Percentiles rank a stretch among this genome's conserved stretches.
phyloP scores from a whole-genome alignment of 2,797 vertebrate species.

The Poecilia gillii region DNA sequence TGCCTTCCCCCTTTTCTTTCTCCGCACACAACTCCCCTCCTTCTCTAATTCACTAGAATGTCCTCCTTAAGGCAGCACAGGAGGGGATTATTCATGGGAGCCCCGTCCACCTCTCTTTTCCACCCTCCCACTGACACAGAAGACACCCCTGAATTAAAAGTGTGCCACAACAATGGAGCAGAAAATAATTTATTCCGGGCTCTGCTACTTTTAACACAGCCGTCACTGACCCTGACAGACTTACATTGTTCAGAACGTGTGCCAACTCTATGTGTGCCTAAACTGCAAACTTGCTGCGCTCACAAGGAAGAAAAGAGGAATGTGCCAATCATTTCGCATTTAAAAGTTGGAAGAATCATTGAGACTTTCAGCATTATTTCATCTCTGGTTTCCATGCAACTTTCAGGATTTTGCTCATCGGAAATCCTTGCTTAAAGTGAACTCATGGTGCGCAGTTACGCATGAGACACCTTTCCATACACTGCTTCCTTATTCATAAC shows the following conservation, averaged over 20 bases:
- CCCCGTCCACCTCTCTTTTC: slow-evolving; percentile 19
- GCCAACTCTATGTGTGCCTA: slow-evolving; percentile 43
- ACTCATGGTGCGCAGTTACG: background rate
- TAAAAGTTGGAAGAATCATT: background rate
- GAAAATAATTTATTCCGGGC: slow-evolving; percentile 74
- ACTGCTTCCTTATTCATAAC: background rate
- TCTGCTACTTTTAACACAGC: slow-evolving; percentile 46
- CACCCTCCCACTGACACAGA: slow-evolving; percentile 18
- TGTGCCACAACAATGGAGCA: slow-evolving; percentile 81
- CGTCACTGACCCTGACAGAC: slow-evolving; percentile 64
- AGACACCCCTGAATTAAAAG: slow-evolving; percentile 69
- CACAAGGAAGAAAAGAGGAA: slow-evolving; percentile 3
- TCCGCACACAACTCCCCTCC: slow-evolving; percentile 25
- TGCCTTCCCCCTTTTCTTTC: slow-evolving; percentile 51
- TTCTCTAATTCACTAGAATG: slow-evolving; percentile 83
- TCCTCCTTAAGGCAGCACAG: slow-evolving; percentile 71
- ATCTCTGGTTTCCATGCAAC: background rate
- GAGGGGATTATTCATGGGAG: slow-evolving; percentile 74
- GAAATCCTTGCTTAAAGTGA: background rate
- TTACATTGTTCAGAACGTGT: slow-evolving; percentile 67
- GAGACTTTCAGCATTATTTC: background rate
- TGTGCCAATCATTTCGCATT: background rate
- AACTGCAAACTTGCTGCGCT: slow-evolving; percentile 20
- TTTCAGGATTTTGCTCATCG: background rate
- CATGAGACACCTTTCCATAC: background rate